Evolutionary conservation across 2,797 vertebrate genomes (phyloP), one percentile per base, ranked within the genome.

Genomic region (Gallirallus australis): DNA sequence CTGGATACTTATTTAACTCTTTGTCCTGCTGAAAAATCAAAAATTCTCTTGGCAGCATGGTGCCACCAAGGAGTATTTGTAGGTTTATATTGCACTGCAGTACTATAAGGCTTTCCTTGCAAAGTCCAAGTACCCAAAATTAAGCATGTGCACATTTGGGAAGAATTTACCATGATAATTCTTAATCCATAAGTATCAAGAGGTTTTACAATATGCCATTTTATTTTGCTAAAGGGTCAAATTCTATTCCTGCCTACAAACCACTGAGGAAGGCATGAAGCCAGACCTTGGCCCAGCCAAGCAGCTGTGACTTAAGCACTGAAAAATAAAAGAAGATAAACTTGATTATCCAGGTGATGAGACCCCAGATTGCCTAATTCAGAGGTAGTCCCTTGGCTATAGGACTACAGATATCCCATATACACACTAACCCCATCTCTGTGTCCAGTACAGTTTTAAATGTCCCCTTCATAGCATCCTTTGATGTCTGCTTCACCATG

Each of bases 381-480:
- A 57, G 60, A 70, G 45, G 17, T n/a, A 86, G 35, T 19, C 15
- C 20, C 54, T 45, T 7, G 27, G 17, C 8, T 25, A 28, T 5
- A 31, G n/a, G 8, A 52, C 40, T 64, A 27, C 79, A 94, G 59
- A 27, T 65, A 30, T 30, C 56, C 24, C 14, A 12, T 7, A 12
- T 2, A 37, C 12, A 64, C 39, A 31, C 11, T 39, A 66, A 3
- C 7, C 15, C 15, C 47, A 37, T 30, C 31, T 75, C 54, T 31
- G 12, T 11, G 9, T 40, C 60, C 60, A 64, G 59, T 28, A 37
- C 9, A 40, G 1, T 63, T 68, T 72, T 65, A 63, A 56, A 47
- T 12, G 17, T 20, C 37, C 47, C 48, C 30, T 16, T 72, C 2
- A 0, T 7, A 9, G 5, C 0, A 0, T 50, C 31, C 40, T 40